phyloP scores from a whole-genome alignment of 2,797 vertebrate species.

The Halcyon chelicuti region DNA sequence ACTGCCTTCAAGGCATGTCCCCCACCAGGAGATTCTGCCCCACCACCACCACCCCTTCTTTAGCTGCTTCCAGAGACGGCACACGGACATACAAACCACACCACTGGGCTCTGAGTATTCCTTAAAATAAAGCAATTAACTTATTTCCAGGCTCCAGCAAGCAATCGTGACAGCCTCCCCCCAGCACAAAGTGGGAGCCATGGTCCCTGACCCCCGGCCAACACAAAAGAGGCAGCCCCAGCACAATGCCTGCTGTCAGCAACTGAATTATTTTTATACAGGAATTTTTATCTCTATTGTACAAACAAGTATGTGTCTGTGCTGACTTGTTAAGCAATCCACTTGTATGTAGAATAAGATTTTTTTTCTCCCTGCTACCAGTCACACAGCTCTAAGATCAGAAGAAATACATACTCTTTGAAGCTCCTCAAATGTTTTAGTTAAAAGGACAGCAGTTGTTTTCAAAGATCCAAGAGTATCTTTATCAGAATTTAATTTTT shows the following conservation, averaged over 20 bases:
- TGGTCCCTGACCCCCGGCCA: slow-evolving; percentile 75
- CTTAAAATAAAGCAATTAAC: slow-evolving; percentile 85
- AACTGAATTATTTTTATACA: slow-evolving; percentile 87
- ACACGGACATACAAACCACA: neutral
- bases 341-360: slow-evolving; percentile 85
- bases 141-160: slow-evolving; percentile 80
- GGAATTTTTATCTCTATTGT: slow-evolving; percentile 86
- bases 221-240: slow-evolving; percentile 80
- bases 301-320: slow-evolving; percentile 87
- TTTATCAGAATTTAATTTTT: slow-evolving; percentile 85
- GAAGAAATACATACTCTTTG: slow-evolving; percentile 85
- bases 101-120: slow-evolving; percentile 18
- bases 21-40: neutral
- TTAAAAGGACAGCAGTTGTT: slow-evolving; percentile 86
- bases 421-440: slow-evolving; percentile 86
- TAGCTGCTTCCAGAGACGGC: neutral
- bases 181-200: slow-evolving; percentile 77
- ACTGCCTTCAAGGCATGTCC: slow-evolving; percentile 63
- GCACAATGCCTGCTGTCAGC: slow-evolving; percentile 83
- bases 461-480: slow-evolving; percentile 84
- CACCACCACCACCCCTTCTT: neutral
- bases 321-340: slow-evolving; percentile 87
- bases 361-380: slow-evolving; percentile 81
- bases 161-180: slow-evolving; percentile 79
- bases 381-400: slow-evolving; percentile 84